A percentile compares a stretch with the other conserved stretches of the same genome.
These are phyloP conservation scores for Sthenelais limicola DNA, from an alignment of 2,888 invertebrate genomes.

Conservation along the genomic window DNA sequence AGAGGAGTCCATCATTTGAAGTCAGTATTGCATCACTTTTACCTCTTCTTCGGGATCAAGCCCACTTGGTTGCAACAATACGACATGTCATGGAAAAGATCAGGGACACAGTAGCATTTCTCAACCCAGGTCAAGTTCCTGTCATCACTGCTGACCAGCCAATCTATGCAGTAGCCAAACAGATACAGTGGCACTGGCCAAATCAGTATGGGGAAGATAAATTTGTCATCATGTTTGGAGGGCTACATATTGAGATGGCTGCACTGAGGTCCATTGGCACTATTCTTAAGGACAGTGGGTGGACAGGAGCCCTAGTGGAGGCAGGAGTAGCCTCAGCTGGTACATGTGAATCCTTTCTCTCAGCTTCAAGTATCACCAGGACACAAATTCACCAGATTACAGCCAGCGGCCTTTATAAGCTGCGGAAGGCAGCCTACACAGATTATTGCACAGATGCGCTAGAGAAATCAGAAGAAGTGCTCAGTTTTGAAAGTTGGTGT, in stretches of 20 bases:
- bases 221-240: constrained; percentile 59
- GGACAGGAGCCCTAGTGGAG: constrained; percentile 50
- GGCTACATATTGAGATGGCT: constrained; percentile 62
- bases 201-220: constrained; percentile 57
- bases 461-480: not conserved
- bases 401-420: constrained; percentile 48
- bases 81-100: constrained; percentile 46
- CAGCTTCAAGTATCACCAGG: constrained; percentile 49
- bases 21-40: constrained; percentile 41
- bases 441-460: constrained; percentile 1
- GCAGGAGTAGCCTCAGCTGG: constrained; percentile 54
- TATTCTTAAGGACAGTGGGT: constrained; percentile 55
- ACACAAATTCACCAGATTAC: constrained; percentile 52
- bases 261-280: constrained; percentile 54
- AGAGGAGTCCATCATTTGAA: constrained; percentile 6
- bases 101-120: constrained; percentile 36
- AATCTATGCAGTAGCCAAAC: constrained; percentile 58
- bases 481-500: constrained; percentile 43
- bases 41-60: constrained; percentile 37
- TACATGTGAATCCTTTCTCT: constrained; percentile 53
- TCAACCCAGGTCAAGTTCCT: constrained; percentile 58
- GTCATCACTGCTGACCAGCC: constrained; percentile 58
- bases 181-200: constrained; percentile 60
- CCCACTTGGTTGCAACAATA: constrained; percentile 45
- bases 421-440: constrained; percentile 47